These are phyloP conservation scores for Ceuthmochares aereus DNA, from an alignment of 2,113 vertebrate genomes.

Conservation along the genomic window DNA sequence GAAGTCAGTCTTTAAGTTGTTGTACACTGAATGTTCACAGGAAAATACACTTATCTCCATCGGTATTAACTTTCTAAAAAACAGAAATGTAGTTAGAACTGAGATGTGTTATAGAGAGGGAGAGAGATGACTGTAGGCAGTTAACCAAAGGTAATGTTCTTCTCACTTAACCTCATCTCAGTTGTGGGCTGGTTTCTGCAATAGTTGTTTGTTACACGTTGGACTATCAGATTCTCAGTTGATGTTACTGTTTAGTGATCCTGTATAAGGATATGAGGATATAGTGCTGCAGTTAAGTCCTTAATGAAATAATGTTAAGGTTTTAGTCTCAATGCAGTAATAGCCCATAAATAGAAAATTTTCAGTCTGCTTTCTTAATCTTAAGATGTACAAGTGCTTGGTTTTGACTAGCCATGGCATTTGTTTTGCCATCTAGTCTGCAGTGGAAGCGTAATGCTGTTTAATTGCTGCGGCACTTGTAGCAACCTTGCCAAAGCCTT, in stretches of 20 bases:
- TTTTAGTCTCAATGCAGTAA: background rate
- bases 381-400: background rate
- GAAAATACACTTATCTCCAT: background rate
- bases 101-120: background rate
- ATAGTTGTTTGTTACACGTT: accelerated
- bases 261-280: background rate
- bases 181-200: background rate
- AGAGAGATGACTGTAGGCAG: background rate
- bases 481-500: background rate
- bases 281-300: background rate
- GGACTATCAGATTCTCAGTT: background rate
- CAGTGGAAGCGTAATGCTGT: background rate
- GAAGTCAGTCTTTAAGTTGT: background rate
- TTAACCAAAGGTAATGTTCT: background rate
- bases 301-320: background rate
- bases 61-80: background rate
- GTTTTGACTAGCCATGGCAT: background rate
- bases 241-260: background rate
- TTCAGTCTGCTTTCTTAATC: background rate
- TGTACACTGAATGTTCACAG: accelerated
- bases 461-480: background rate
- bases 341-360: background rate
- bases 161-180: background rate
- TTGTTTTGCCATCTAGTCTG: background rate
- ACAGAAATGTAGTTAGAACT: background rate